Base-by-base conservation (phyloP, 2,113 vertebrate species). In the Neodon shergylaensis region DNA sequence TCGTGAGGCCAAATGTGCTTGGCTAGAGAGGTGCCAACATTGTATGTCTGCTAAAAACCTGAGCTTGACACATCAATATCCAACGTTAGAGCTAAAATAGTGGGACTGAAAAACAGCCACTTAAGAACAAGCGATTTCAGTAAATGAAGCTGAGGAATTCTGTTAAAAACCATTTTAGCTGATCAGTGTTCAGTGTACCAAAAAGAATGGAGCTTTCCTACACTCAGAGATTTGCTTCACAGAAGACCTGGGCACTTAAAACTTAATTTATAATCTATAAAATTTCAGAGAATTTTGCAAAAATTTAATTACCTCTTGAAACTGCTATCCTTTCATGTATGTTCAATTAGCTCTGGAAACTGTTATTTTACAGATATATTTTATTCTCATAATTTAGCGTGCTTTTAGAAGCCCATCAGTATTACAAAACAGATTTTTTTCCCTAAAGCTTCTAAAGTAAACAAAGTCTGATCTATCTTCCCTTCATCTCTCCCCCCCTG, bases 261-360 rank as follows among this genome's bases (percentile, higher is more conserved):
- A 95, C 88, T 96, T 88, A 79, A 84, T 76, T 96, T 97, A 84
- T 94, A 96, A 94, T 94, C 92, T 96, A 91, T 95, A 97, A 97
- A 95, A 97, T 79, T 66, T 85, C 93, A 91, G 87, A 91, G 68
- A 88, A 83, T 92, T 96, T 86, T 90, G 61, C 68, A 94, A 97
- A 97, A 87, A 76, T 79, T 78, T 93, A 96, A 95, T 94, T 93
- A 84, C 52, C 58, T 91, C 52, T 81, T 93, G 72, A 91, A 96
- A 92, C 93, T 63, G 28, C 70, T 92, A 91, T 90, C 26, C 44
- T 88, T 87, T 79, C 78, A 91, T 72, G 47, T 9, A 54, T 39
- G 73, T 77, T 76, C 92, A 96, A 92, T 92, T 90, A 84, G 44
- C 39, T 88, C 36, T 81, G 92, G 61, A 89, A 94, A 94, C 95